A percentile compares a stretch with the other conserved stretches of the same genome.
Conservation (phyloP, 2,113 vertebrate genomes). For the Gadus chalcogrammus region DNA sequence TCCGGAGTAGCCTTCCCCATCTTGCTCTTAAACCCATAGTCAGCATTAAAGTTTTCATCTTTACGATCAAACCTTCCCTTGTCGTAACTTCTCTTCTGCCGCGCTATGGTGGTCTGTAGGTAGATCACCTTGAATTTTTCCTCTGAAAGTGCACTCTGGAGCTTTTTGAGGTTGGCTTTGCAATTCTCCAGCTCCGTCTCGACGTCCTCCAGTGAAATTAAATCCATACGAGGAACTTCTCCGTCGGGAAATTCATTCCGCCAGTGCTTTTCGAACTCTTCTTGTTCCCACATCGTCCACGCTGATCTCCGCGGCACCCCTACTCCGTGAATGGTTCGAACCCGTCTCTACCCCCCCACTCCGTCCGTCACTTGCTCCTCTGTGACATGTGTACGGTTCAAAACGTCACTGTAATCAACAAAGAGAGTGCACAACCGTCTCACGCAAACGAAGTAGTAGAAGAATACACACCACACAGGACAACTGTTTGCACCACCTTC, state of each 20-base stretch:
- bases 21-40: constrained; percentile 1
- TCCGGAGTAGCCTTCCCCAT: constrained; percentile 17
- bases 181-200: constrained; percentile 82
- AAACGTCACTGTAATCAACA: too few species aligned
- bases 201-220: constrained; percentile 78
- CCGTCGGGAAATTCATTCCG: constrained; percentile 83
- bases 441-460: too few species aligned
- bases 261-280: constrained; percentile 87
- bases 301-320: background rate
- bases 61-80: constrained; percentile 25
- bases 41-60: constrained; percentile 51
- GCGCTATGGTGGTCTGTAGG: constrained; percentile 81
- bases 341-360: too few species aligned
- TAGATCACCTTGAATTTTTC: constrained; percentile 89
- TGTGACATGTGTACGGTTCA: too few species aligned
- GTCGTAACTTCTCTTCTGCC: constrained; percentile 50
- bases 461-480: background rate
- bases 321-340: background rate
- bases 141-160: constrained; percentile 82
- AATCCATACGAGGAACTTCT: constrained; percentile 75
- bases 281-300: constrained; percentile 80
- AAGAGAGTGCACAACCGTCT: background rate
- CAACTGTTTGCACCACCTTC: background rate
- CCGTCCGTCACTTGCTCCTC: too few species aligned
- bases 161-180: constrained; percentile 73